Evolutionary conservation across 2,113 vertebrate species (phyloP), one percentile per base, ranked within the genome.

Genomic region (Pseudois nayaur): DNA sequence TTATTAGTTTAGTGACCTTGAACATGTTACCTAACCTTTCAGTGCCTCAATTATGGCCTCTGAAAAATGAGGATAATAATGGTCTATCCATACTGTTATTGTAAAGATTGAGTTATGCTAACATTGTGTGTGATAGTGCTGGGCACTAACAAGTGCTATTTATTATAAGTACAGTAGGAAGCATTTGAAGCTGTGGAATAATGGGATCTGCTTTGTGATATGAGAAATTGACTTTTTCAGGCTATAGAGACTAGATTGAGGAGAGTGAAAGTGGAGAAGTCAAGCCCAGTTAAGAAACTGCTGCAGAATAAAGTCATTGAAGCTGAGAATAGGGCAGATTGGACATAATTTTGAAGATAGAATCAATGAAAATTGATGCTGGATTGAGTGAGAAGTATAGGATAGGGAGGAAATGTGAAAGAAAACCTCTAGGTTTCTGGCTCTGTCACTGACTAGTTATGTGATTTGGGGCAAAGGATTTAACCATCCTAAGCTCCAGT

Each of bases 1-100:
- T 52, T 96, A 40, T 79, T 94, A 95, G 29, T 52, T 89, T 36
- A 92, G 33, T 97, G 90, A 87, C 55, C 27, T 94, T 40, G 29
- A 27, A 8, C 50, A 81, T 71, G 45, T 96, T 96, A 86, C 11
- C 25, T 45, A 87, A 52, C 54, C 45, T 94, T 94, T 91, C 36
- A 54, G 43, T 95, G 60, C 4, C 27, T 89, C 54, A 60, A 31
- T 83, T 93, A 87, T 50, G 29, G 11, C 36, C 12, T 92, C 25
- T 90, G 48, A 84, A 92, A 94, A 90, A 27, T 92, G n/a, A 19
- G 21, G 12, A 50, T 40, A 78, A 57, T 89, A 83, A 94, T 91
- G 48, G 31, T 89, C 45, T 84, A 59, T 36, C 23, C n/a, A 52
- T 94, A 48, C 48, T 62, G 29, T 86, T 94, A 90, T 33, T 83